Percentiles rank a stretch among this genome's conserved stretches.
These are phyloP conservation scores for Drosophila ohnishii DNA, from an alignment of 1,140 invertebrate species.

Conservation along the genomic window DNA sequence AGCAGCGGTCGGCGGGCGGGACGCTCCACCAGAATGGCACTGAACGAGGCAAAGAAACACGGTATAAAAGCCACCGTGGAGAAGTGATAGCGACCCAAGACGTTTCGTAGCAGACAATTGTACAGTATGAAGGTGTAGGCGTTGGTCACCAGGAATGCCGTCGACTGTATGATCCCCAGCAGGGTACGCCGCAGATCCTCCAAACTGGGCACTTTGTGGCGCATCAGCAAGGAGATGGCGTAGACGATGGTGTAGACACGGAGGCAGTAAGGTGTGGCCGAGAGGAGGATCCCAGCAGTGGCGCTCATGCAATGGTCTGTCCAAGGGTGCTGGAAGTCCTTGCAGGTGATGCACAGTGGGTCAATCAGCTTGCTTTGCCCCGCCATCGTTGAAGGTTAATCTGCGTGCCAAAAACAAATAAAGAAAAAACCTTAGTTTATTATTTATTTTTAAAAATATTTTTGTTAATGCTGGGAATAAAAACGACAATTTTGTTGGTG, in stretches of 20 bases:
- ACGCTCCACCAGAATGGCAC: conserved; percentile 90
- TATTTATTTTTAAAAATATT: no score
- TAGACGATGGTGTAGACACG: conserved; percentile 91
- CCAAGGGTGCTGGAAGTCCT: conserved; percentile 91
- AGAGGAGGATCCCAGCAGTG: conserved; percentile 86
- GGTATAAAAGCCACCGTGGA: conserved; percentile 89
- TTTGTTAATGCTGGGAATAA: neutral
- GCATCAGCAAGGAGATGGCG: conserved; percentile 89
- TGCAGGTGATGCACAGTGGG: conserved; percentile 84
- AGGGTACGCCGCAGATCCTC: conserved; percentile 87
- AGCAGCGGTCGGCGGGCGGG: conserved; percentile 88
- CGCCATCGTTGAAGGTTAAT: conserved; percentile 84
- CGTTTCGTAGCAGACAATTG: conserved; percentile 87
- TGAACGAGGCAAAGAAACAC: conserved; percentile 87
- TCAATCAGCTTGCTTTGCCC: conserved; percentile 87
- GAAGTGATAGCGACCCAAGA: conserved; percentile 88
- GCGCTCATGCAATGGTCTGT: conserved; percentile 88
- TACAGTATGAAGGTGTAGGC: conserved; percentile 88
- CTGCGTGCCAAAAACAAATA: neutral
- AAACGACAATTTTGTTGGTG: conserved; percentile 1
- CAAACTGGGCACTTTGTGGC: conserved; percentile 86
- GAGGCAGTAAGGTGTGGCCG: conserved; percentile 87
- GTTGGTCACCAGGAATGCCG: conserved; percentile 90
- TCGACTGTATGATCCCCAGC: conserved; percentile 89
- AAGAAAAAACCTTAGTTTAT: neutral